phyloP scores from a whole-genome alignment of 2,797 vertebrate species.

The Leptodactylus fallax region DNA sequence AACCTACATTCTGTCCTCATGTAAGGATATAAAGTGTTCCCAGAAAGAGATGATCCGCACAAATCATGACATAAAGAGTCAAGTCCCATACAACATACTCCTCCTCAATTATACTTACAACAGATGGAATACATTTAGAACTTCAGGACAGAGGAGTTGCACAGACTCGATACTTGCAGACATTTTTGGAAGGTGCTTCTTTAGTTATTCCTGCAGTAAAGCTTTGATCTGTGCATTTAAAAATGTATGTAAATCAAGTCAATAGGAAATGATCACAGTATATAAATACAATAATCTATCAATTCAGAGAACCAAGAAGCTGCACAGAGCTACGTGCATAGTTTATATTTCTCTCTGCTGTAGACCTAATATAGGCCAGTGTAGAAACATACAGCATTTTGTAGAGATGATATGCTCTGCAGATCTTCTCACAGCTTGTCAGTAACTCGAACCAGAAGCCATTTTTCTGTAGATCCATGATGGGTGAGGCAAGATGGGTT shows the following conservation, averaged over 20 bases:
- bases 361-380: conserved; percentile 73
- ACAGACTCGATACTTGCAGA: conserved; percentile 7
- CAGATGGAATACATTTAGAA: neutral
- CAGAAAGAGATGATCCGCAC: neutral
- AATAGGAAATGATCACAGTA: conserved; percentile 39
- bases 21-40: neutral
- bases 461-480: conserved; percentile 38
- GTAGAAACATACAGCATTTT: conserved; percentile 65
- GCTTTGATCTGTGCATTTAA: conserved; percentile 33
- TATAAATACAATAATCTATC: conserved; percentile 10
- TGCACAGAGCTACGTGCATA: conserved; percentile 68
- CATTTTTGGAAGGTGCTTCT: conserved; percentile 45
- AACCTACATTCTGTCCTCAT: neutral
- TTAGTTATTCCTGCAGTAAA: conserved; percentile 42
- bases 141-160: conserved; percentile 4
- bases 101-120: neutral
- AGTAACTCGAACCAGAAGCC: conserved; percentile 55
- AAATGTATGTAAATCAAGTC: conserved; percentile 28
- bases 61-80: neutral
- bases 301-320: conserved; percentile 60
- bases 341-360: conserved; percentile 67
- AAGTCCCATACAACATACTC: neutral
- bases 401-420: conserved; percentile 51
- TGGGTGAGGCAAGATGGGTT: conserved; percentile 46
- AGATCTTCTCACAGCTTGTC: conserved; percentile 62